A percentile compares a stretch with the other conserved stretches of the same genome.
These are phyloP conservation scores for Baryphthengus martii DNA, from an alignment of 2,113 vertebrate species.

Conservation along the genomic window DNA sequence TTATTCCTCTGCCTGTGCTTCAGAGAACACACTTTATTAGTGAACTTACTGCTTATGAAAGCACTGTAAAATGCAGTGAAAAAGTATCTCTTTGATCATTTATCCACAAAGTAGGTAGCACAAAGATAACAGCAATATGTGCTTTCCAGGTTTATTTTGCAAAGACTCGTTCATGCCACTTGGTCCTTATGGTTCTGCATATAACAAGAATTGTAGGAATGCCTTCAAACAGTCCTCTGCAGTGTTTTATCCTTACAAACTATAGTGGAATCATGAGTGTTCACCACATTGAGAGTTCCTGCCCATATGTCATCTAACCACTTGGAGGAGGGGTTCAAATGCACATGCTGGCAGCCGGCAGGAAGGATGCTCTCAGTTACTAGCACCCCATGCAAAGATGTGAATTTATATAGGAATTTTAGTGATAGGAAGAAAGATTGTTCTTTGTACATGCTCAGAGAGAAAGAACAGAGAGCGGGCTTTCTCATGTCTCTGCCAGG, in stretches of 20 bases:
- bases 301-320: background rate
- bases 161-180: background rate
- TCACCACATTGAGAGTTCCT: background rate
- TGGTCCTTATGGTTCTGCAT: background rate
- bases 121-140: background rate
- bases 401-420: background rate
- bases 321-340: background rate
- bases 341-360: background rate
- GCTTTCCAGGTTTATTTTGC: background rate
- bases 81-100: background rate
- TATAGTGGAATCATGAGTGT: background rate
- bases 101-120: background rate
- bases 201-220: background rate
- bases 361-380: background rate
- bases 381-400: background rate
- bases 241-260: background rate
- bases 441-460: background rate
- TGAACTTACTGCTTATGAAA: background rate
- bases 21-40: background rate
- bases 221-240: background rate
- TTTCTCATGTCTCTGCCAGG: background rate
- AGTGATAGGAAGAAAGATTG: background rate
- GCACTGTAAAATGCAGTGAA: background rate
- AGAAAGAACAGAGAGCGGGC: background rate
- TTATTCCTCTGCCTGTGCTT: background rate